Evolutionary conservation across 1,140 invertebrate species (phyloP), one percentile per base, ranked within the genome.

Genomic region (Drosophila simulans): DNA sequence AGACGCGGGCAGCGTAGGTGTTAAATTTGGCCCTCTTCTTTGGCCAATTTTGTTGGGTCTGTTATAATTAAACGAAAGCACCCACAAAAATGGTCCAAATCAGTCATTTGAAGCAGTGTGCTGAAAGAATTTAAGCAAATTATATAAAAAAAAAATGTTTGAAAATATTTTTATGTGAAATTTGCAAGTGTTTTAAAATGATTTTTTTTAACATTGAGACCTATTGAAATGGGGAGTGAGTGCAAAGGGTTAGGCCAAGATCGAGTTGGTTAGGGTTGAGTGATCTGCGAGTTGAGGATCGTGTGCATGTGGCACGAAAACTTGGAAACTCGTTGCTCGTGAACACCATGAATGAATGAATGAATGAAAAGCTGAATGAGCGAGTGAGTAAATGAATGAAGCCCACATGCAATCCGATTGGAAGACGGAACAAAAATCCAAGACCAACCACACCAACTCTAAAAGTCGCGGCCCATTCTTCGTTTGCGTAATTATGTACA

Each of bases 21-120:
- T 77, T 56, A 65, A 56, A 59, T 86, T 73, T 81, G 62, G 66
- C 20, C 52, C 64, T 69, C 64, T 20, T 70, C 20, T 69, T 51
- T 5, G 56, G 37, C 20, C 43, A 55, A 35, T 51, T 39, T 57
- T 10, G n/a, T 39, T 51, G 46, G 37, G 27, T 13, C 27, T 60
- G 59, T 65, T 65, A 56, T 72, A 86, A 82, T 81, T 79, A 78
- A 82, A 58, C 54, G 55, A 70, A 78, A 57, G 57, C 77, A 77
- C 68, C 66, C 77, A 66, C 82, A 65, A 79, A 15, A 10, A 15
- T 25, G 34, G 3, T 13, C 27, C 20, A 5, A 56, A 27, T 5
- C n/a, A 5, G 3, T 34, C 10, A 51, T 51, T 11, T 34, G 1
- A 31, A 12, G 48, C 27, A 4, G 3, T 39, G 17, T 34, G 56